Evolutionary conservation across 2,797 vertebrate species (phyloP), one percentile per base, ranked within the genome.

Genomic region (Buphagus erythrorhynchus): DNA sequence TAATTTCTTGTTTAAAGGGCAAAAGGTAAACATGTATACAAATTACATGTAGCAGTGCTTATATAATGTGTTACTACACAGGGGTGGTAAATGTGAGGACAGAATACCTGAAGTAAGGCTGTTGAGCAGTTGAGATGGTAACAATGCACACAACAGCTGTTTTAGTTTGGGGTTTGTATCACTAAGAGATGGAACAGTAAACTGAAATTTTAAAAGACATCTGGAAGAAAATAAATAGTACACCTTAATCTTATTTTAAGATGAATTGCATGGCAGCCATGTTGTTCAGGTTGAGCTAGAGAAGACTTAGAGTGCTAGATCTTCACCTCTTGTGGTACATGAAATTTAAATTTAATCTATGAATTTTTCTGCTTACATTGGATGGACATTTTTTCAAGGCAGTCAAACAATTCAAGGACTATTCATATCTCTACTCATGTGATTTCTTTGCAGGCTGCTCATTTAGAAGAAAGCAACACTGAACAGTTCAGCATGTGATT

Each of bases 381-480:
- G 12, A 28, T 54, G 59, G 33, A 45, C 48, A 82, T 3, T 55
- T 85, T 76, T 94, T n/a, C n/a, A 82, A 65, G 61, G 20, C 57
- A 65, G 19, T 33, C 17, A 35, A n/a, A 73, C 26, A 33, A 19
- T 31, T 26, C 43, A 57, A 93, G 49, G 52, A 69, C 52, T 73
- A 12, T 36, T 84, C 16, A 25, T 11, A 72, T 86, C 83, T 91
- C 55, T 76, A 11, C 3, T 48, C 58, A 48, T 24, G 6, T 92
- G 57, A 79, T 98, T 97, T 87, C 46, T 97, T 97, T 97, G 52
- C 97, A 99, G 99, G 99, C 86, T 99, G 99, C 80, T 99, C 99
- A 54, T 99, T 99, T 97, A 98, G 99, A 98, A 98, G 98, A 97
- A 99, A 99, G 96, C 98, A 99, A 91, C 98, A 99, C 95, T 99